A percentile compares a stretch with the other conserved stretches of the same genome.
phyloP scores from a whole-genome alignment of 2,797 vertebrate genomes.

The Pseudotriccus pelzelni region DNA sequence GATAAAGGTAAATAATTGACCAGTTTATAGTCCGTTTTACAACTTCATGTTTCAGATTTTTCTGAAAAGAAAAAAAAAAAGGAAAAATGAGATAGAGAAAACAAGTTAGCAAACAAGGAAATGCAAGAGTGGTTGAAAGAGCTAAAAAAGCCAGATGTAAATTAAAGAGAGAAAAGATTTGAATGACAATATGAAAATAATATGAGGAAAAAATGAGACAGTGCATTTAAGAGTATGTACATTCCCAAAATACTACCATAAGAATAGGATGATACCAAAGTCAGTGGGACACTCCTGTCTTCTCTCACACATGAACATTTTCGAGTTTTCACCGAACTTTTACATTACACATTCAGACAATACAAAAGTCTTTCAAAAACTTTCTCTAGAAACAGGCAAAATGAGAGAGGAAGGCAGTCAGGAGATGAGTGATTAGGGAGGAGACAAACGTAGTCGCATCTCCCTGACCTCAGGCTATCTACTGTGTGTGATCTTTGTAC shows the following conservation, averaged over 20 bases:
- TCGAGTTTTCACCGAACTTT: not conserved
- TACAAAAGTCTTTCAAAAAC: not conserved
- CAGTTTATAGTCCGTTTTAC: not conserved
- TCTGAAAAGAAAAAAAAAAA: not conserved
- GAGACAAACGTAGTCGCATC: not conserved
- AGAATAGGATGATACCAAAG: not conserved
- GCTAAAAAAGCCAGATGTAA: not conserved
- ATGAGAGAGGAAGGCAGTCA: not conserved
- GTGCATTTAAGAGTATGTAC: not conserved
- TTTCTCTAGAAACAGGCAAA: not conserved
- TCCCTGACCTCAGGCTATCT: not conserved
- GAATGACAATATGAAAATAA: not conserved
- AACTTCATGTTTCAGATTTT: not conserved
- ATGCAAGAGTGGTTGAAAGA: not conserved
- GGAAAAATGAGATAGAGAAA: not conserved
- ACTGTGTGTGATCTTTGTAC: not conserved
- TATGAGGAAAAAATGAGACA: not conserved
- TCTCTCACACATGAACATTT: not conserved
- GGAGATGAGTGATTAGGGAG: not conserved
- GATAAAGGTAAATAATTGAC: constrained; percentile 48
- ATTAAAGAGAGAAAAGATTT: not conserved
- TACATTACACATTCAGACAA: not conserved
- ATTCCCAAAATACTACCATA: not conserved
- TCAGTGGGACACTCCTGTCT: not conserved
- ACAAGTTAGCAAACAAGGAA: not conserved